Conservation (phyloP, 2,888 invertebrate species). For the Maniola hyperantus region DNA sequence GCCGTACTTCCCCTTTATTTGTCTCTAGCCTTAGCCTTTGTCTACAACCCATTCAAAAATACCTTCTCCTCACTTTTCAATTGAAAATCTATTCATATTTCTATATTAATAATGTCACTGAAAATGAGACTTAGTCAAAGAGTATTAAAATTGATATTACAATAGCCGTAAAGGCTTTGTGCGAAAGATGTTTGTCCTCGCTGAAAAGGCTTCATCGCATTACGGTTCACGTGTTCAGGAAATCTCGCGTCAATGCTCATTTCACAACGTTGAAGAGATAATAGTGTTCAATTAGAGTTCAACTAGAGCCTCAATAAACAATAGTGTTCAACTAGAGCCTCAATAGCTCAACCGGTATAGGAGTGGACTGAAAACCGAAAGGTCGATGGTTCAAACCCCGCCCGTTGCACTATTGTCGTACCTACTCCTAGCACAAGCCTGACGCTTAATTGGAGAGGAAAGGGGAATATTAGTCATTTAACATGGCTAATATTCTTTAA, state of each 20-base stretch:
- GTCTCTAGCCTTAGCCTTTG: too few relatives aligned
- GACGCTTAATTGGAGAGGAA: too few relatives aligned
- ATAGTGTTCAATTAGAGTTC: conserved; percentile 1
- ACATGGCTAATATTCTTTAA: too few relatives aligned
- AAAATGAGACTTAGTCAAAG: conserved; percentile 20
- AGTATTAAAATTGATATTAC: conserved; percentile 23
- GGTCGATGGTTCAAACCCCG: too few relatives aligned
- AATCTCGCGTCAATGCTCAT: conserved; percentile 47
- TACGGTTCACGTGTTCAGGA: conserved; percentile 55
- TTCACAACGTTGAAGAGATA: conserved; percentile 3
- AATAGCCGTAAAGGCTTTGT: conserved; percentile 43
- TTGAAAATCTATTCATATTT: background rate
- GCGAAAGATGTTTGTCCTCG: conserved; percentile 50
- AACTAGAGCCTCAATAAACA: too few relatives aligned
- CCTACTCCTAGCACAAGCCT: too few relatives aligned
- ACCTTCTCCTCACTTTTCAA: conserved; percentile 8
- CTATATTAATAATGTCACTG: background rate
- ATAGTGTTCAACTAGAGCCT: too few relatives aligned
- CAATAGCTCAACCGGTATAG: too few relatives aligned
- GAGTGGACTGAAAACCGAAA: too few relatives aligned
- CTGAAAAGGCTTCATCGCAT: conserved; percentile 66
- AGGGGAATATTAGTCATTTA: too few relatives aligned
- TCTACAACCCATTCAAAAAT: conserved; percentile 7
- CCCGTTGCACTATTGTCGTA: too few relatives aligned
- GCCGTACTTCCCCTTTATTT: too few relatives aligned